Percentiles rank a stretch among this genome's conserved stretches.
These are phyloP conservation scores for Myocastor coypus DNA, from an alignment of 2,113 vertebrate genomes.

Conservation along the genomic window DNA sequence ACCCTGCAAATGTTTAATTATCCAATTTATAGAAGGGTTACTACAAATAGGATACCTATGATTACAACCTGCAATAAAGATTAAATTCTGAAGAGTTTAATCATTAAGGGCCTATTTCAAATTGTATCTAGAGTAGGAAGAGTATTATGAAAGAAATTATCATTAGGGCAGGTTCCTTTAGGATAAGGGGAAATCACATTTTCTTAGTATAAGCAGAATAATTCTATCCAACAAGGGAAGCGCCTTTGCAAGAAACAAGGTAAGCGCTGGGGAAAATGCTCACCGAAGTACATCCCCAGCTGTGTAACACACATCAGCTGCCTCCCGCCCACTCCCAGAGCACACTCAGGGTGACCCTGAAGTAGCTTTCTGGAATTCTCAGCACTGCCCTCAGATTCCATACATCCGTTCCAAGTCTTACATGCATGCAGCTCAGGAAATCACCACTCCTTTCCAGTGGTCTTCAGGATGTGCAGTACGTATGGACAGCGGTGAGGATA, in stretches of 20 bases:
- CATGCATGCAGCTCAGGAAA: neutral
- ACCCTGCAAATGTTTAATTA: slow-evolving; percentile 1
- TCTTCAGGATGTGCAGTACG: neutral
- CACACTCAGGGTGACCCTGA: neutral
- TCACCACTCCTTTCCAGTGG: neutral
- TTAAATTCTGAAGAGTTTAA: slow-evolving; percentile 72
- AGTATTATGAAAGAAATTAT: slow-evolving; percentile 76
- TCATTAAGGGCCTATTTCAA: slow-evolving; percentile 78
- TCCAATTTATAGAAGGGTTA: slow-evolving; percentile 51
- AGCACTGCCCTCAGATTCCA: neutral
- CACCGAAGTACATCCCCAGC: neutral
- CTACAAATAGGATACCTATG: slow-evolving; percentile 65
- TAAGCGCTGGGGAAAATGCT: neutral
- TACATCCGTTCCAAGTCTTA: neutral
- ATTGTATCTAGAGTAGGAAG: slow-evolving; percentile 73
- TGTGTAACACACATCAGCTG: neutral
- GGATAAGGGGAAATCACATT: slow-evolving; percentile 75
- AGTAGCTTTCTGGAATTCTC: neutral
- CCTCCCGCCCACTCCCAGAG: neutral
- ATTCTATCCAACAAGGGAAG: slow-evolving; percentile 63
- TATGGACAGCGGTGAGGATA: neutral
- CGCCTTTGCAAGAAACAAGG: neutral
- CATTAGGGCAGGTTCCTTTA: slow-evolving; percentile 49
- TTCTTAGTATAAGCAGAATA: slow-evolving; percentile 73
- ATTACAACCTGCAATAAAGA: slow-evolving; percentile 73